These are phyloP conservation scores for Apoda limacodes DNA, from an alignment of 2,888 invertebrate genomes.

Conservation along the genomic window DNA sequence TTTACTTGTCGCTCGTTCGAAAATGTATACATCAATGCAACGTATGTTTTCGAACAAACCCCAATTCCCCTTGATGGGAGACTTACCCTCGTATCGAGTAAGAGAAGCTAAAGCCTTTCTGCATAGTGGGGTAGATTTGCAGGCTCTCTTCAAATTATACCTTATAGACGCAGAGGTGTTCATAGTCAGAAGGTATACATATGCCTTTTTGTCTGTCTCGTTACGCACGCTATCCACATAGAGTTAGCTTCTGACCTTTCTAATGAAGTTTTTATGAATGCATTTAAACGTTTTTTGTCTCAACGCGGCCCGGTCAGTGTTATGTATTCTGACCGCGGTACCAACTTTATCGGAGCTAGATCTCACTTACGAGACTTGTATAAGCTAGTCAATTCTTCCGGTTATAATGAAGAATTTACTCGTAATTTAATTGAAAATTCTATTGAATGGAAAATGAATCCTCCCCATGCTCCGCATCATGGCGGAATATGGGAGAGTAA, in stretches of 20 bases:
- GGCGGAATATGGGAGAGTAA: slow-evolving; percentile 9
- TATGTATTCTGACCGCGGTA: slow-evolving; percentile 10
- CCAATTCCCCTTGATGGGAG: slow-evolving; percentile 4
- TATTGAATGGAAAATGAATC: slow-evolving; percentile 5
- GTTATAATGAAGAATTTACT: too few species aligned
- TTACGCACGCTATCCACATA: slow-evolving; percentile 6
- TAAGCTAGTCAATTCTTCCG: too few species aligned
- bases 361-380: slow-evolving; percentile 4
- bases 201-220: slow-evolving; percentile 8
- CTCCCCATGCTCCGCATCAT: slow-evolving; percentile 5
- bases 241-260: slow-evolving; percentile 5
- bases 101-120: slow-evolving; percentile 2
- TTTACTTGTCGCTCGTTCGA: slow-evolving; percentile 4
- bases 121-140: slow-evolving; percentile 3
- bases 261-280: slow-evolving; percentile 4
- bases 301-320: slow-evolving; percentile 8
- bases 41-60: slow-evolving; percentile 5
- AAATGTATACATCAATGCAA: slow-evolving; percentile 3
- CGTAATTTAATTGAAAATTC: too few species aligned
- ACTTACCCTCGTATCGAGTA: slow-evolving; percentile 5
- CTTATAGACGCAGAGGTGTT: slow-evolving; percentile 1
- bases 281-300: slow-evolving; percentile 7
- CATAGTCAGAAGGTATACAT: slow-evolving; percentile 5
- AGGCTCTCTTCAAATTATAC: background rate
- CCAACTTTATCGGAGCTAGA: slow-evolving; percentile 13